Percentiles rank a stretch among this genome's conserved stretches.
Conservation (phyloP, 2,888 invertebrate species). For the Balanococcus diminutus region DNA sequence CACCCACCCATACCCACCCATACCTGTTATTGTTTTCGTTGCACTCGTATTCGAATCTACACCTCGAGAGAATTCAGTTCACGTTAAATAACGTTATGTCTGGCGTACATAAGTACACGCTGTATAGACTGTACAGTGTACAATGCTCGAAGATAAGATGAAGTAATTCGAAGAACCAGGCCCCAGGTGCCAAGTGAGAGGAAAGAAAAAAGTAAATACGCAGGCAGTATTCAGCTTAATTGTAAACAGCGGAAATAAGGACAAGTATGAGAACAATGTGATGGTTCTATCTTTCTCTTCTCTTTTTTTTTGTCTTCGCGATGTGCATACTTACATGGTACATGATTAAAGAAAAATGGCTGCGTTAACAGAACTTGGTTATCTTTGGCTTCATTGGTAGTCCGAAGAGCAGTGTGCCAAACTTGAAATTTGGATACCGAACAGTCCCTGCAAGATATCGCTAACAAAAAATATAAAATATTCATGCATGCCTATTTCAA, state of each 20-base stretch:
- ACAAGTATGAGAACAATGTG: constrained; percentile 2
- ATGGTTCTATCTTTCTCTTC: background rate
- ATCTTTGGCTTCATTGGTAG: too few species aligned
- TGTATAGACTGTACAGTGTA: background rate
- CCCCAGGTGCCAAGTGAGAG: background rate
- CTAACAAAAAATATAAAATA: too few species aligned
- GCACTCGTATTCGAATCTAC: too few species aligned
- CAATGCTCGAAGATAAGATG: background rate
- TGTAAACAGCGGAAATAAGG: background rate
- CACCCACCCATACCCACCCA: background rate
- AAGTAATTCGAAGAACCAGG: background rate
- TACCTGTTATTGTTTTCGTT: background rate
- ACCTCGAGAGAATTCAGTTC: background rate
- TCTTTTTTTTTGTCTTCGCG: background rate
- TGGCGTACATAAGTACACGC: background rate
- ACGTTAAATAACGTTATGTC: background rate
- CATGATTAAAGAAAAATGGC: background rate
- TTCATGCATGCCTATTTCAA: too few species aligned
- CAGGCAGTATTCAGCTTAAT: background rate
- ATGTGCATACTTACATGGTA: background rate
- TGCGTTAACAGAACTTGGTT: too few species aligned
- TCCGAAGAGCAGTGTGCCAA: too few species aligned
- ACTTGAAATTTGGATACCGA: too few species aligned
- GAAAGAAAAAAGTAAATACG: background rate
- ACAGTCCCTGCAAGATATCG: too few species aligned